Conservation (phyloP, 2,888 invertebrate species). For the Melieria crassipennis region DNA sequence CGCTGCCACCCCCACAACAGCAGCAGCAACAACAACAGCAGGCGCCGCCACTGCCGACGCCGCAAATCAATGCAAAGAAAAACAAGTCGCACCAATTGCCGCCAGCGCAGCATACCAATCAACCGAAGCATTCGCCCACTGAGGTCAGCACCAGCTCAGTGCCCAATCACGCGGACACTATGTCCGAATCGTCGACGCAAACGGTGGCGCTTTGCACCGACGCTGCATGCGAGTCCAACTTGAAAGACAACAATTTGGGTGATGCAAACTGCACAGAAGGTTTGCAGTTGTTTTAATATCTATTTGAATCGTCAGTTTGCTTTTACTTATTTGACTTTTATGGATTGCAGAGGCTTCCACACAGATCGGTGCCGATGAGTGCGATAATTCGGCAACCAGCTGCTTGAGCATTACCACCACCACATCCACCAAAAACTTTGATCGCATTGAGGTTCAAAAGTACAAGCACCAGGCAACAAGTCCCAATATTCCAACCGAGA, state of each 20-base stretch:
- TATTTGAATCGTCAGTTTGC: neutral
- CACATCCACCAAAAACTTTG: constrained; percentile 60
- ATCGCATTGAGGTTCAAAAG: constrained; percentile 64
- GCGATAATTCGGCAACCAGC: constrained; percentile 57
- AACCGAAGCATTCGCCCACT: constrained; percentile 8
- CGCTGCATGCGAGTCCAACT: constrained; percentile 10
- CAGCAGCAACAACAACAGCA: constrained; percentile 32
- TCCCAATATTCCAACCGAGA: constrained; percentile 63
- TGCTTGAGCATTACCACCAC: constrained; percentile 59
- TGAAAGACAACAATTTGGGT: neutral
- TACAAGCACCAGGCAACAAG: constrained; percentile 66
- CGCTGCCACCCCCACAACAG: constrained; percentile 42
- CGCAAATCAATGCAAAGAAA: constrained; percentile 37
- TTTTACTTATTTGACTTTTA: no score
- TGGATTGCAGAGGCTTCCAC: constrained; percentile 36
- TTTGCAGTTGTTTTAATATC: neutral
- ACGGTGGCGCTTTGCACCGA: constrained; percentile 45
- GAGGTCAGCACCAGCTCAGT: neutral
- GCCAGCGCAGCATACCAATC: constrained; percentile 43
- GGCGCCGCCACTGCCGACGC: constrained; percentile 44
- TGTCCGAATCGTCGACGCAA: constrained; percentile 55
- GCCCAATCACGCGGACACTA: constrained; percentile 43
- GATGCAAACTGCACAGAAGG: constrained; percentile 19
- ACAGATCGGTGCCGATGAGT: constrained; percentile 51
- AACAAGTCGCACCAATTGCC: constrained; percentile 38